Conservation (phyloP, 2,888 invertebrate genomes). For the Ischnus inquisitorius region DNA sequence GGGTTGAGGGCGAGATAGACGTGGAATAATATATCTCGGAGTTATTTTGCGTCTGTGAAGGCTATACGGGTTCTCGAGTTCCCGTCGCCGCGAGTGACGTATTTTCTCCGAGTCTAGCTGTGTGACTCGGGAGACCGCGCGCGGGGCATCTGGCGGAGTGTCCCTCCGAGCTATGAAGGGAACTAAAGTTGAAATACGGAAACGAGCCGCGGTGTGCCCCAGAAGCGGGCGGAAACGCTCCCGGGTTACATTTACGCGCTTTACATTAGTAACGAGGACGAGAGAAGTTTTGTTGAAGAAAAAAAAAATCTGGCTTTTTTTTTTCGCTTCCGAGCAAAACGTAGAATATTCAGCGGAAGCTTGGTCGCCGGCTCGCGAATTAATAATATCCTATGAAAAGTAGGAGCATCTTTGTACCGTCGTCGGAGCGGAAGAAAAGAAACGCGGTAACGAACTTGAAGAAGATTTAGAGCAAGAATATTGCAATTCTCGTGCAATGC, state of each 20-base stretch:
- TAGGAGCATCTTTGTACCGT: background rate
- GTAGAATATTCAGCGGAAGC: background rate
- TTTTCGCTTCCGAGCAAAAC: background rate
- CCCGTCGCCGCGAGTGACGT: slow-evolving; percentile 55
- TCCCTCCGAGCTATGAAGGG: slow-evolving; percentile 54
- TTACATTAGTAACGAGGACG: slow-evolving; percentile 31
- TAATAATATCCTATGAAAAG: slow-evolving; percentile 11
- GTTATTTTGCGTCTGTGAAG: slow-evolving; percentile 34
- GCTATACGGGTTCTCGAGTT: slow-evolving; percentile 31
- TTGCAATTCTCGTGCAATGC: too few relatives aligned
- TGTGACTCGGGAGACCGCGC: slow-evolving; percentile 43
- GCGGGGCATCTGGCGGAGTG: slow-evolving; percentile 32
- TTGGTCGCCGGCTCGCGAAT: background rate
- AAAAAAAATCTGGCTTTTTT: background rate
- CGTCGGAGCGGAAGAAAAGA: too few relatives aligned
- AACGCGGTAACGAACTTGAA: too few relatives aligned
- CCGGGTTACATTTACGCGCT: slow-evolving; percentile 36
- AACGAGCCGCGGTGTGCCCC: slow-evolving; percentile 40
- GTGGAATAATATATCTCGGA: slow-evolving; percentile 57
- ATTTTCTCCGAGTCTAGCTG: slow-evolving; percentile 47
- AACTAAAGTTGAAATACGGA: slow-evolving; percentile 48
- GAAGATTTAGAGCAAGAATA: too few relatives aligned
- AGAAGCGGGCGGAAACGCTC: slow-evolving; percentile 30
- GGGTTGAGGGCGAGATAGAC: slow-evolving; percentile 41
- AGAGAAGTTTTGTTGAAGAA: slow-evolving; percentile 16